Conservation (phyloP, 2,888 invertebrate species). For the Brenthis ino region DNA sequence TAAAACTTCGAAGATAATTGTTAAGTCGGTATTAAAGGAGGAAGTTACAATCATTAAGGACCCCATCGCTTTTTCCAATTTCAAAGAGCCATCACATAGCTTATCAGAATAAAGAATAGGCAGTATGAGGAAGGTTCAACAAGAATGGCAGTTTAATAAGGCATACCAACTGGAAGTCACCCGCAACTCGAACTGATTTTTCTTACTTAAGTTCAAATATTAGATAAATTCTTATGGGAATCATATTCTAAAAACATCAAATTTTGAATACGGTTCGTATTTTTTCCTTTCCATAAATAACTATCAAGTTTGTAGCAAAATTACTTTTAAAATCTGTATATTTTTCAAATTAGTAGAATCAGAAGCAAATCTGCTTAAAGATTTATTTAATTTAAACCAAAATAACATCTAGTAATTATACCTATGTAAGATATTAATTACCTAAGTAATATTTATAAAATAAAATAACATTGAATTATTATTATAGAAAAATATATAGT, state of each 20-base stretch:
- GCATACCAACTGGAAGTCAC: conserved; percentile 31
- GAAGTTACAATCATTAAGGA: conserved; percentile 22
- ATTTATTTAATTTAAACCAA: too few relatives aligned
- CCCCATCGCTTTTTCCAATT: conserved; percentile 26
- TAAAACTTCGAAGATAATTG: conserved; percentile 1
- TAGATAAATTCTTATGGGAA: too few relatives aligned
- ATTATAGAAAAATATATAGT: conserved; percentile 22
- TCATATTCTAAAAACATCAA: too few relatives aligned
- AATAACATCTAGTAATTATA: too few relatives aligned
- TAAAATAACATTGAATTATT: neutral
- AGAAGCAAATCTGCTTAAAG: too few relatives aligned
- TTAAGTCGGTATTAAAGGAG: conserved; percentile 12
- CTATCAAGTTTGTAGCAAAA: too few relatives aligned
- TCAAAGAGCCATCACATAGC: conserved; percentile 57
- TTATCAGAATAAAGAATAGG: conserved; percentile 54
- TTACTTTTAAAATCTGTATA: too few relatives aligned
- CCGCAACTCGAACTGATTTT: conserved; percentile 24
- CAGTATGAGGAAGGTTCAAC: conserved; percentile 60
- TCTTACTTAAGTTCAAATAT: neutral
- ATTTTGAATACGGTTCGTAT: too few relatives aligned
- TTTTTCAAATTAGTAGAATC: too few relatives aligned
- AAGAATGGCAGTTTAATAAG: conserved; percentile 56
- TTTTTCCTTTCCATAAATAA: too few relatives aligned
- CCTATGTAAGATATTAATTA: too few relatives aligned
- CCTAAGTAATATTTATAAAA: too few relatives aligned